These are phyloP conservation scores for Platalea minor DNA, from an alignment of 2,797 vertebrate genomes.

Conservation along the genomic window DNA sequence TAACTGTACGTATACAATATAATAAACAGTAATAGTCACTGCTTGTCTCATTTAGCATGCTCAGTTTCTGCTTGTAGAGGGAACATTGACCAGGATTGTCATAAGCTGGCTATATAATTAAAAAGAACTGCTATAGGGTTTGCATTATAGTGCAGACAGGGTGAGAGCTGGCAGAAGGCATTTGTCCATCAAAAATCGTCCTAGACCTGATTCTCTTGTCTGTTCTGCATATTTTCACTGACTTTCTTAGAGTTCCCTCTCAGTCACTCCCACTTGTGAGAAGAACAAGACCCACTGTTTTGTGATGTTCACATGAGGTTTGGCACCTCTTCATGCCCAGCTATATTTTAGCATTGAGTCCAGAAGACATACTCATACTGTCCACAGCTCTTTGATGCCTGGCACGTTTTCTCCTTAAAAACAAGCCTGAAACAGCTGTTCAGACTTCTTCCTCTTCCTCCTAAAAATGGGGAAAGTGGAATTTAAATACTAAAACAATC, in stretches of 20 bases:
- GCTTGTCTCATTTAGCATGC: not conserved
- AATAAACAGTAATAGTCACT: not conserved
- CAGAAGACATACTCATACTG: not conserved
- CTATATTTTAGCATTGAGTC: not conserved
- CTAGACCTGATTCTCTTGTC: not conserved
- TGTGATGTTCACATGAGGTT: not conserved
- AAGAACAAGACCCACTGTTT: not conserved
- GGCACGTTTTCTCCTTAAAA: not conserved
- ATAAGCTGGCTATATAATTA: not conserved
- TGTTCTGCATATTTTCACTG: not conserved
- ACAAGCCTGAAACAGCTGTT: not conserved
- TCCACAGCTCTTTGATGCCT: not conserved
- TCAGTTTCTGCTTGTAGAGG: not conserved
- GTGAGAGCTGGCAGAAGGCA: not conserved
- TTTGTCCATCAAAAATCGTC: not conserved
- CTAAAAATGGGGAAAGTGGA: not conserved
- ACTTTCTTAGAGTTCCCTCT: not conserved
- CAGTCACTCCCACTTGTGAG: not conserved
- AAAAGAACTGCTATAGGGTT: not conserved
- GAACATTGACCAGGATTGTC: not conserved
- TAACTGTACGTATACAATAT: not conserved
- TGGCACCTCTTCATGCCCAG: not conserved
- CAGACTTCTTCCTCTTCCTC: not conserved
- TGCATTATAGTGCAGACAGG: not conserved
- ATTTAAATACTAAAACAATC: not conserved